A percentile compares a stretch with the other conserved stretches of the same genome.
Conservation (phyloP, 2,113 vertebrate species). For the Bos taurus region ARS-UCD2.0 NC_037328.1:24115501-24116000, state of each 20-base stretch:
- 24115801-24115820: slow-evolving; percentile 57
- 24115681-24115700: slow-evolving; percentile 44
- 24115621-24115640: slow-evolving; percentile 3
- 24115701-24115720: slow-evolving; percentile 46
- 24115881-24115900: slow-evolving; percentile 54
- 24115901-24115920: slow-evolving; percentile 73
- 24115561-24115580: background rate
- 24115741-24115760: slow-evolving; percentile 61
- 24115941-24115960: slow-evolving; percentile 75
- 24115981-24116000: slow-evolving; percentile 45
- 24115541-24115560: background rate
- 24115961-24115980: slow-evolving; percentile 61
- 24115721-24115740: slow-evolving; percentile 60
- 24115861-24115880: slow-evolving; percentile 47
- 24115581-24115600: background rate
- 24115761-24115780: slow-evolving; percentile 55
- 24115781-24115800: slow-evolving; percentile 68
- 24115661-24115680: slow-evolving; percentile 37
- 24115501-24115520: background rate
- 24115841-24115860: slow-evolving; percentile 69
- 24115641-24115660: background rate
- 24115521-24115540: background rate
- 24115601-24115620: background rate
- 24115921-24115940: slow-evolving; percentile 76
- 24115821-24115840: slow-evolving; percentile 65